Conservation (phyloP, 1,140 invertebrate genomes). For the Melipona quadrifasciata region DNA sequence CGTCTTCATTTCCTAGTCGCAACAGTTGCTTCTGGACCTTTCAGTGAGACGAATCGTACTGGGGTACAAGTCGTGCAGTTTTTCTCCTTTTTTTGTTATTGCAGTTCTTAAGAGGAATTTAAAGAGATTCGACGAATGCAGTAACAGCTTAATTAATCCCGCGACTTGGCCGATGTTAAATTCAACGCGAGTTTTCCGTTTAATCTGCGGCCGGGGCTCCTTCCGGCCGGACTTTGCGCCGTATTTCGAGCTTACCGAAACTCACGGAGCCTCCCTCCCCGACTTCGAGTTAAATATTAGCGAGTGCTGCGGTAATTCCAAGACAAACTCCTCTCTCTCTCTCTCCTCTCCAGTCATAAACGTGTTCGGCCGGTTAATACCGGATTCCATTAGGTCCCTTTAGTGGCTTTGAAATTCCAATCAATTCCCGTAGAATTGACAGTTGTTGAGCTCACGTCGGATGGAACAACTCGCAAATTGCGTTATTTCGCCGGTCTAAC, state of each 20-base stretch:
- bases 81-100: background rate
- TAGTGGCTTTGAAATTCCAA: constrained; percentile 12
- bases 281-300: background rate
- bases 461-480: background rate
- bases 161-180: background rate
- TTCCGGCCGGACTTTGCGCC: background rate
- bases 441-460: background rate
- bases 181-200: constrained; percentile 17
- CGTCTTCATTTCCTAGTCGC: no score
- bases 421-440: constrained; percentile 4
- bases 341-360: background rate
- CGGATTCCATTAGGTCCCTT: background rate
- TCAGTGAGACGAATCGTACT: no score
- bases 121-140: background rate
- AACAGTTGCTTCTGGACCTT: no score
- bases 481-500: background rate
- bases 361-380: background rate
- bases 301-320: background rate
- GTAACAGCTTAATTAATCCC: constrained; percentile 26
- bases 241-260: background rate
- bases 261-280: background rate
- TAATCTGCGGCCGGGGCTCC: background rate
- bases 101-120: background rate
- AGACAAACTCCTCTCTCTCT: background rate
- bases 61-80: no score